Percentiles rank a stretch among this genome's conserved stretches.
These are phyloP conservation scores for Anastatus disparis DNA, from an alignment of 1,140 invertebrate genomes.

Conservation along the genomic window DNA sequence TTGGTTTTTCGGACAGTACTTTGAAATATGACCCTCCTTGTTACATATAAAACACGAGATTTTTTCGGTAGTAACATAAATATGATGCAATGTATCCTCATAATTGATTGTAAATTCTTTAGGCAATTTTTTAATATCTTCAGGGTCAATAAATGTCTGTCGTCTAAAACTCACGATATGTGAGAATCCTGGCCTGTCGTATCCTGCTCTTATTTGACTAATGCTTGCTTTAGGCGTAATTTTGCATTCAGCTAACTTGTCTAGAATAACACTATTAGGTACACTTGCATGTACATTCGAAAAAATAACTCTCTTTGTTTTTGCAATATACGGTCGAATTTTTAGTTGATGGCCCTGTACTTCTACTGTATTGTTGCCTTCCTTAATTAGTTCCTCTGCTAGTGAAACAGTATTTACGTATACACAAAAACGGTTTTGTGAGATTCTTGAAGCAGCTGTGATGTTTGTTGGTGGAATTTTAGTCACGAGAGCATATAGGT, in stretches of 20 bases:
- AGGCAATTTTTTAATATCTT: neutral
- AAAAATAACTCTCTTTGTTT: too few relatives aligned
- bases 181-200: neutral
- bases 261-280: neutral
- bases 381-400: neutral
- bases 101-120: neutral
- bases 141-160: neutral
- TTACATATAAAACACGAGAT: neutral
- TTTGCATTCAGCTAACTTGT: neutral
- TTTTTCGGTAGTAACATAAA: neutral
- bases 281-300: neutral
- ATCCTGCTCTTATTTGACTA: neutral
- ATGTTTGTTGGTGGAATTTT: neutral
- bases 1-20: too few relatives aligned
- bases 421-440: neutral
- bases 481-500: neutral
- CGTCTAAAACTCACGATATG: neutral
- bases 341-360: neutral
- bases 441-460: neutral
- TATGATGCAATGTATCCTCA: neutral
- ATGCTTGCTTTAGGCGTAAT: neutral
- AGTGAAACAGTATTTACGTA: neutral
- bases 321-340: too few relatives aligned
- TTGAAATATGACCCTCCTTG: neutral
- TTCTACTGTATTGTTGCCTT: neutral